Evolutionary conservation across 1,140 invertebrate genomes (phyloP).

Genomic region (Matsumurasca onukii): DNA sequence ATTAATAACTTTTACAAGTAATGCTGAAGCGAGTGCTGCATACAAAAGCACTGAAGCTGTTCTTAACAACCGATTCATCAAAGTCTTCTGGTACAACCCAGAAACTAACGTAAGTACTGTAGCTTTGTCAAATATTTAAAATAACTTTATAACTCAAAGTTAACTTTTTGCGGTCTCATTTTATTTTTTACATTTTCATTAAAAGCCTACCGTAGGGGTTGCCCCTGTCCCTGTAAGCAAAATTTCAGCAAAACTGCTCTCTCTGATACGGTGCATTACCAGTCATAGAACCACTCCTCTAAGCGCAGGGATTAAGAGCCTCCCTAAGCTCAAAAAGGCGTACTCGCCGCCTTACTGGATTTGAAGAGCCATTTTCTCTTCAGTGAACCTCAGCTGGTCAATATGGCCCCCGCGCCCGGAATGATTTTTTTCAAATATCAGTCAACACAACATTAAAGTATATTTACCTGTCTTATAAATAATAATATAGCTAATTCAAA

Average conservation of each 20-base stretch:
- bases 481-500: no score
- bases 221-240: no score
- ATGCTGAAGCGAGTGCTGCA: slow-evolving; percentile 87
- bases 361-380: neutral
- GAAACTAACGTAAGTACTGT: slow-evolving; percentile 27
- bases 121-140: neutral
- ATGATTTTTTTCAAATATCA: no score
- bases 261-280: no score
- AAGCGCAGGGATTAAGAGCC: no score
- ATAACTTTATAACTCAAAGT: neutral
- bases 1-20: slow-evolving; percentile 86
- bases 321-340: no score
- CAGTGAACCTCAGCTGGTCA: neutral
- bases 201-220: no score
- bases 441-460: no score
- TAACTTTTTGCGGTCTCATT: neutral
- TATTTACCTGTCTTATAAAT: no score
- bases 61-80: slow-evolving; percentile 90
- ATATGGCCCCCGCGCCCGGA: neutral
- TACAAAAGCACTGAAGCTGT: slow-evolving; percentile 95
- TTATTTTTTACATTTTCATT: neutral
- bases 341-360: neutral
- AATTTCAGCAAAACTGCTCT: neutral
- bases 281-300: no score
- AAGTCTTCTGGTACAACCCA: slow-evolving; percentile 76